These are phyloP conservation scores for Raphicerus campestris DNA, from an alignment of 2,113 vertebrate genomes.

Conservation along the genomic window DNA sequence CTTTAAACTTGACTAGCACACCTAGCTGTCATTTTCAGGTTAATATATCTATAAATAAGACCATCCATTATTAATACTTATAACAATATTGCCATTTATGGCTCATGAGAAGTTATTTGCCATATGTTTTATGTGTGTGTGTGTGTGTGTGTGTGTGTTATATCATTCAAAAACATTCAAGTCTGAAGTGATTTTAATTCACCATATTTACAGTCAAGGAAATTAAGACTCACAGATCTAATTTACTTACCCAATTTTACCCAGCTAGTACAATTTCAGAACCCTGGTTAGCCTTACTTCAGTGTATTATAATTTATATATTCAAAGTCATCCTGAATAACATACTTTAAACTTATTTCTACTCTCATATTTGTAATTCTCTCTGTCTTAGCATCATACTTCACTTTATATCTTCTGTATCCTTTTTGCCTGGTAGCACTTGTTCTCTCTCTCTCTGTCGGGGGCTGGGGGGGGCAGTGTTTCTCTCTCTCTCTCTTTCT, in stretches of 20 bases:
- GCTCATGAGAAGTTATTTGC: neutral
- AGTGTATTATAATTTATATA: neutral
- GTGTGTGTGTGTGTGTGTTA: neutral
- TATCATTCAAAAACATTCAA: neutral
- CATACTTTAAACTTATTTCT: neutral
- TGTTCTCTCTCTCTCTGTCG: neutral
- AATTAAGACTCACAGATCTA: neutral
- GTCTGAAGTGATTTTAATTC: neutral
- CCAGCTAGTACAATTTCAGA: neutral
- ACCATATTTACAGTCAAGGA: neutral
- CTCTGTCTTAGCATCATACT: neutral
- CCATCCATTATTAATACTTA: neutral
- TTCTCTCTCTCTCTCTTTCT: neutral
- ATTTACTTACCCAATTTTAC: neutral
- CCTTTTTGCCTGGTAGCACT: neutral
- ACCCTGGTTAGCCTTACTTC: neutral
- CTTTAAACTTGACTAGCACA: neutral
- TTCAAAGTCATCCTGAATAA: neutral
- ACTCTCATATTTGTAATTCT: neutral
- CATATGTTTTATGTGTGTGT: neutral
- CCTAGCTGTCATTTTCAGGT: neutral
- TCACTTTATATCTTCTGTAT: neutral
- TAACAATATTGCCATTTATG: neutral
- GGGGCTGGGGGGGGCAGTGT: too few species aligned
- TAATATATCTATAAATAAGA: neutral